Percentiles rank a stretch among this genome's conserved stretches.
Evolutionary conservation across 2,113 vertebrate species (phyloP).

Genomic region (Ginglymostoma cirratum): DNA sequence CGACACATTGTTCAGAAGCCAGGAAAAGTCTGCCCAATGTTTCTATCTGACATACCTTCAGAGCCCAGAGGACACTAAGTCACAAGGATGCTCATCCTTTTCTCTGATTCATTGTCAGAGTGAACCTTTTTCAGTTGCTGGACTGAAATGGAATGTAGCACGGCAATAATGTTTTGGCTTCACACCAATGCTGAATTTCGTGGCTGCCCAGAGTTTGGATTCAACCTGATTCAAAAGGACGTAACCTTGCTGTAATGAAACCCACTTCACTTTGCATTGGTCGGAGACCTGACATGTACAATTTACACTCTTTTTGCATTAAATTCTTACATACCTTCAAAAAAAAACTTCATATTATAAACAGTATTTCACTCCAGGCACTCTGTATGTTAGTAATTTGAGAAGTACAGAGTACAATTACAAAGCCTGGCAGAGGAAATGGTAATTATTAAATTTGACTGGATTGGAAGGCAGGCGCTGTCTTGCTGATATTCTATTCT

Average conservation of each 20-base stretch:
- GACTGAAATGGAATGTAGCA: background rate
- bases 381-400: background rate
- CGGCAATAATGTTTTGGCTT: background rate
- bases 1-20: background rate
- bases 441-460: slow-evolving; percentile 6
- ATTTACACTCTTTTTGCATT: background rate
- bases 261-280: background rate
- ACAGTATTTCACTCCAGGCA: background rate
- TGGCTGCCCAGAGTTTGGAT: background rate
- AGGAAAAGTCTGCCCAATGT: background rate
- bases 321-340: background rate
- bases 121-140: background rate
- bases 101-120: no score
- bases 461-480: background rate
- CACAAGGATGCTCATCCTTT: background rate
- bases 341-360: background rate
- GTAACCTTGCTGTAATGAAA: background rate
- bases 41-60: background rate
- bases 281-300: background rate
- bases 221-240: background rate
- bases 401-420: background rate
- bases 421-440: background rate
- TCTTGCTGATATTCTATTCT: slow-evolving; percentile 5
- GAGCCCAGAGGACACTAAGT: background rate
- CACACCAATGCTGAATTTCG: background rate